Evolutionary conservation across 1,140 invertebrate species (phyloP).

Genomic region (Hestina assimilis): DNA sequence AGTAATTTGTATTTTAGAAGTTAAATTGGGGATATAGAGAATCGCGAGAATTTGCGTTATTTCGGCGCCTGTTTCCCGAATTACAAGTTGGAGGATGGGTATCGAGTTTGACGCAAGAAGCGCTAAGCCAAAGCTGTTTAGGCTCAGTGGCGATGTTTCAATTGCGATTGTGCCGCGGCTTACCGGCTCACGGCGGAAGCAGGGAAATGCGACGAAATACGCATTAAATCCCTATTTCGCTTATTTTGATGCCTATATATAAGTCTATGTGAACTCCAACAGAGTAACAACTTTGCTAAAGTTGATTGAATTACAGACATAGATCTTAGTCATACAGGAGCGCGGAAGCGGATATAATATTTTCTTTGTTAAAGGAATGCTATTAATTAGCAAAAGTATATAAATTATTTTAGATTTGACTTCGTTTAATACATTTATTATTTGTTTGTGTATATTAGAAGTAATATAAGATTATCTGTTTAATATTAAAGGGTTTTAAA

Average conservation of each 20-base stretch:
- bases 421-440: too few species aligned
- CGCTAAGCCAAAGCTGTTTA: constrained; percentile 66
- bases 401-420: too few species aligned
- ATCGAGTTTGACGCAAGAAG: constrained; percentile 59
- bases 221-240: constrained; percentile 63
- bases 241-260: constrained; percentile 51
- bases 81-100: constrained; percentile 70
- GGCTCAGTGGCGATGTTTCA: constrained; percentile 59
- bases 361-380: background rate
- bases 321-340: background rate
- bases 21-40: constrained; percentile 22
- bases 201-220: constrained; percentile 59
- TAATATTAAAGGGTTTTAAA: too few species aligned
- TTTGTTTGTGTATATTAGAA: too few species aligned
- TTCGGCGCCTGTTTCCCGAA: constrained; percentile 67
- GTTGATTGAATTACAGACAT: constrained; percentile 26
- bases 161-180: constrained; percentile 59
- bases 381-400: background rate
- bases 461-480: too few species aligned
- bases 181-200: constrained; percentile 49
- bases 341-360: background rate
- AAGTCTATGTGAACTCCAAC: constrained; percentile 30
- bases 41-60: constrained; percentile 71
- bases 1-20: constrained; percentile 22
- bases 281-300: constrained; percentile 33